Evolutionary conservation across 1,140 invertebrate genomes (phyloP).

Genomic region (Halesus radiatus): DNA sequence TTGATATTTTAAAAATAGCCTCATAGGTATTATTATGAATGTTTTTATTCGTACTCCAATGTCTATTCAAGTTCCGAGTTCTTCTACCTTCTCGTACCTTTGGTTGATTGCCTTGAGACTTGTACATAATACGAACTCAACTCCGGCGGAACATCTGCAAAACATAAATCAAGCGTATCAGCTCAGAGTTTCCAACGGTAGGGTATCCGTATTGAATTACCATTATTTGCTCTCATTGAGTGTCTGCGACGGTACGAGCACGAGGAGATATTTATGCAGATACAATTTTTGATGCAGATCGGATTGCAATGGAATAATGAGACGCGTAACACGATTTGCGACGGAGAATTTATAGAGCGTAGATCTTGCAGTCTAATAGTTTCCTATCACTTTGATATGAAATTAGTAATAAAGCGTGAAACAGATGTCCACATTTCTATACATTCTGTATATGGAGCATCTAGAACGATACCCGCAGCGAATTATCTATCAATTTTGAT

Average conservation of each 20-base stretch:
- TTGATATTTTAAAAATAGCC: too few relatives aligned
- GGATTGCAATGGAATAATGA: background rate
- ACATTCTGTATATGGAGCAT: too few relatives aligned
- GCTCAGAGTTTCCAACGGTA: background rate
- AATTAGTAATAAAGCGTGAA: too few relatives aligned
- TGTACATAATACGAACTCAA: background rate
- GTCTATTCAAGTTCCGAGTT: background rate
- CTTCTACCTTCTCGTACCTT: background rate
- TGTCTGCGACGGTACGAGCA: background rate
- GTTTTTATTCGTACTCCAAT: too few relatives aligned
- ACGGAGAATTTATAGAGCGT: too few relatives aligned
- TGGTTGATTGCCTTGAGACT: background rate
- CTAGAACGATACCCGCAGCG: too few relatives aligned
- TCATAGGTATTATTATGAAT: too few relatives aligned
- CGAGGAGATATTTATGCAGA: slow-evolving; percentile 4
- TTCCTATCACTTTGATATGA: too few relatives aligned
- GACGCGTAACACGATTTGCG: background rate
- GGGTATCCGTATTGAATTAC: slow-evolving; percentile 34
- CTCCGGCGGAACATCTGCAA: slow-evolving; percentile 34
- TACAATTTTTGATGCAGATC: slow-evolving; percentile 39
- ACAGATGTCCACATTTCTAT: too few relatives aligned
- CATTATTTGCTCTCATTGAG: slow-evolving; percentile 41
- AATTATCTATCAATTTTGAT: too few relatives aligned
- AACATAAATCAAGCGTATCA: slow-evolving; percentile 43
- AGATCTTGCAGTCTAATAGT: too few relatives aligned